Conservation (phyloP, 64 coral and sea anemone species). For the Montipora sp. region DNA sequence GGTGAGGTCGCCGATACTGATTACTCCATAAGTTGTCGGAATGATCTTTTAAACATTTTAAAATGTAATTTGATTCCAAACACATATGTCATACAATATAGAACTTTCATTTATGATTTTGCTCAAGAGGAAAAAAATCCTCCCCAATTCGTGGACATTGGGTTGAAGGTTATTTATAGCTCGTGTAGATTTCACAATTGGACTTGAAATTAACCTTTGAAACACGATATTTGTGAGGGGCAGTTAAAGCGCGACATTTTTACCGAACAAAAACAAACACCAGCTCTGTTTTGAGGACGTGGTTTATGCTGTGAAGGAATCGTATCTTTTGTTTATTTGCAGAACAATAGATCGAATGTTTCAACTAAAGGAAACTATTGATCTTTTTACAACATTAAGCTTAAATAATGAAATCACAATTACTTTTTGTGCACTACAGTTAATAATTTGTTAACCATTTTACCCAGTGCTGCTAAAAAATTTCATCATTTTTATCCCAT, state of each 20-base stretch:
- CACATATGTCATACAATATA: too few relatives aligned
- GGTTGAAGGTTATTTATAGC: too few relatives aligned
- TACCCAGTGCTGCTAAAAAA: too few relatives aligned
- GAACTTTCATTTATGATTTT: too few relatives aligned
- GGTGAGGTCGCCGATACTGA: too few relatives aligned
- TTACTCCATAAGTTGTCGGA: too few relatives aligned
- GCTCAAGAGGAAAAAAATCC: too few relatives aligned
- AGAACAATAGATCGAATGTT: neutral
- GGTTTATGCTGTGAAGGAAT: neutral
- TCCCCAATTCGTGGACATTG: too few relatives aligned
- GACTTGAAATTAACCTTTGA: neutral
- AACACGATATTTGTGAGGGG: neutral
- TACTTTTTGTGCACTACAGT: neutral
- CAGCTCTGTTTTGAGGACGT: neutral
- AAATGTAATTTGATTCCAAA: too few relatives aligned
- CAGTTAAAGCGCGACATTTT: neutral
- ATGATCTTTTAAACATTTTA: too few relatives aligned
- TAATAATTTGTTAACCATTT: neutral
- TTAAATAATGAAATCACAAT: neutral
- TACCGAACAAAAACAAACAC: neutral
- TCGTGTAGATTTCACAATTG: neutral
- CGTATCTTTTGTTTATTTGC: conserved; percentile 15
- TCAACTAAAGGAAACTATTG: neutral
- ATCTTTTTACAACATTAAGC: neutral
- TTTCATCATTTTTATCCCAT: too few relatives aligned